phyloP scores from a whole-genome alignment of 2,888 invertebrate genomes.

The Pristionchus entomophagus region DNA sequence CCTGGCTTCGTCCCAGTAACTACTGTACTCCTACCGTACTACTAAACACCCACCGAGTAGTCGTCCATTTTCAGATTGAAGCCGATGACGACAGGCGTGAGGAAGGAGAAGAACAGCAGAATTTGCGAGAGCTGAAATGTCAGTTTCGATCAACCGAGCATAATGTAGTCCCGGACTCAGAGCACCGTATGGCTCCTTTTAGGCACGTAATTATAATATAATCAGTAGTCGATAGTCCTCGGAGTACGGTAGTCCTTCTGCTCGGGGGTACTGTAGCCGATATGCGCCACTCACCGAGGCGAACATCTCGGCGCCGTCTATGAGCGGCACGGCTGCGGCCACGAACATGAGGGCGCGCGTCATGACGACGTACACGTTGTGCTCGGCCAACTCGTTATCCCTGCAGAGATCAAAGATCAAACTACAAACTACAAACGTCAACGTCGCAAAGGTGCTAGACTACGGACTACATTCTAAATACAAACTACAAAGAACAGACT shows the following conservation, averaged over 20 bases:
- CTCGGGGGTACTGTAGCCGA: too few relatives aligned
- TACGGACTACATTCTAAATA: neutral
- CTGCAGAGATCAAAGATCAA: neutral
- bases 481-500: neutral
- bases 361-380: neutral
- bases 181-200: too few relatives aligned
- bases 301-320: slow-evolving; percentile 14
- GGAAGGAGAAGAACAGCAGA: neutral
- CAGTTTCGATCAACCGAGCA: neutral
- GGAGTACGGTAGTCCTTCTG: neutral
- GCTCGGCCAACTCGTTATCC: neutral
- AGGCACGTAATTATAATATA: too few relatives aligned
- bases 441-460: neutral
- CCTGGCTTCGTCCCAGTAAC: too few relatives aligned
- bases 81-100: neutral
- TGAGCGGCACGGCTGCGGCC: neutral
- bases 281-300: neutral
- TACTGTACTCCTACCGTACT: neutral
- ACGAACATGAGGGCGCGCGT: neutral
- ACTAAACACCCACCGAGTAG: neutral
- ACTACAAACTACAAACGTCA: neutral
- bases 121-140: neutral
- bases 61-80: neutral
- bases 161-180: neutral
- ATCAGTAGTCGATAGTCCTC: too few relatives aligned